A percentile compares a stretch with the other conserved stretches of the same genome.
Conservation (phyloP, 1,140 invertebrate genomes). For the Drosophila prosaltans region DNA sequence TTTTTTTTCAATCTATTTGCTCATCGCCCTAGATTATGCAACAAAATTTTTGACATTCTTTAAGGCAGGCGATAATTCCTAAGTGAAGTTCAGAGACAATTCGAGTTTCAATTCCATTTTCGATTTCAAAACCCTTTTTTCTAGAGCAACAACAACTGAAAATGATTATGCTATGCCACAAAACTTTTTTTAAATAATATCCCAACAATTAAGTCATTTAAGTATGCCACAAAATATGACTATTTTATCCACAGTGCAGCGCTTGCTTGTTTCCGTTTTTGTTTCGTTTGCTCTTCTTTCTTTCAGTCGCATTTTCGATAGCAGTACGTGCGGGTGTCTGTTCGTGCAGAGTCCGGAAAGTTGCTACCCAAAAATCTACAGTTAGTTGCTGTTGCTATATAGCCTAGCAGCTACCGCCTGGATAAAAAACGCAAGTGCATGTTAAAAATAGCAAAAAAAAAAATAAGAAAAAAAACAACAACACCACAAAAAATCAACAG, state of each 20-base stretch:
- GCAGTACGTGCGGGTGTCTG: conserved; percentile 54
- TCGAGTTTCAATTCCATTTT: no score
- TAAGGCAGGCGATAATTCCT: no score
- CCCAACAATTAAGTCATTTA: background rate
- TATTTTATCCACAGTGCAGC: conserved; percentile 30
- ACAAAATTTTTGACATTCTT: no score
- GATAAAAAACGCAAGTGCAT: conserved; percentile 48
- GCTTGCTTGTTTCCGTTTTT: conserved; percentile 57
- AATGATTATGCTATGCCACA: background rate
- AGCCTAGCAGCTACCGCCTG: conserved; percentile 46
- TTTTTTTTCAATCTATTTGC: no score
- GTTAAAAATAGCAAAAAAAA: conserved; percentile 60
- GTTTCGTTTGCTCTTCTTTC: conserved; percentile 20
- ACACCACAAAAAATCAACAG: conserved; percentile 15
- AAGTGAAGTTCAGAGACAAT: no score
- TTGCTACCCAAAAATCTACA: conserved; percentile 49
- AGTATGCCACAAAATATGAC: background rate
- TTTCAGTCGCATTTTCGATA: conserved; percentile 44
- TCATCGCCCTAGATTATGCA: no score
- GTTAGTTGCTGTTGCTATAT: conserved; percentile 57
- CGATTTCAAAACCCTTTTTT: no score
- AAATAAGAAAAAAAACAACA: conserved; percentile 3
- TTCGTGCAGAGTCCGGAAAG: conserved; percentile 4
- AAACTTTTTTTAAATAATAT: background rate
- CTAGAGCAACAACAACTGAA: no score